Evolutionary conservation across 2,888 invertebrate species (phyloP), one percentile per base, ranked within the genome.

Genomic region (Drosophila falleni): DNA sequence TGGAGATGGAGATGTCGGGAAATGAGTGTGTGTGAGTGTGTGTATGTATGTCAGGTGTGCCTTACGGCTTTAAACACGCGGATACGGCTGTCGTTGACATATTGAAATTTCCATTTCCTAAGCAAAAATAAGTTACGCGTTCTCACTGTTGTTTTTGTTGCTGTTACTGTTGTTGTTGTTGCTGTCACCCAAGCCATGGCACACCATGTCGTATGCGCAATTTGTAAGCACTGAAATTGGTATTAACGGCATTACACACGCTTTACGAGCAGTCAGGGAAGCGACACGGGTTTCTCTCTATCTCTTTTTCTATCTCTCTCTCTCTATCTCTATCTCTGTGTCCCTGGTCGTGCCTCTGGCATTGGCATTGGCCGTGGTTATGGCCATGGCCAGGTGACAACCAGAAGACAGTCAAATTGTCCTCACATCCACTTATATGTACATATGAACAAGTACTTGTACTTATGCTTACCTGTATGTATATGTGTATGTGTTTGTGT

Each of bases 231-330:
- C 72, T 80, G 83, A 88, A 88, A 88, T 80, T 85, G 78, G 78
- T 78, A 88, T 88, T 88, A 88, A 85, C 84, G 78, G 88, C 62
- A 85, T 85, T 82, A 85, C 86, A 85, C 64, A 70, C 87, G 71
- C 78, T 78, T 87, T 82, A 86, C 75, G 75, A 78, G 80, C 75
- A 87, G 82, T 62, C 68, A 33, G 74, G 56, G 63, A 67, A 46
- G 60, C 51, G 69, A 58, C 62, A 67, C 42, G 5, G 37, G 0
- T 39, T 42, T 23, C 3, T 31, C 31, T 31, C 16, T 5, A 3
- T 46, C 16, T 15, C 37, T 10, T 1, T n/a, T 4, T 50, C 5
- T 2, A 31, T 23, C 19, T n/a, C n/a, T n/a, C n/a, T n/a, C n/a
- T n/a, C n/a, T n/a, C n/a, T n/a, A n/a, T n/a, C n/a, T n/a, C n/a